These are phyloP conservation scores for Amphibalanus amphitrite DNA, from an alignment of 1,140 invertebrate species.

Conservation along the genomic window DNA sequence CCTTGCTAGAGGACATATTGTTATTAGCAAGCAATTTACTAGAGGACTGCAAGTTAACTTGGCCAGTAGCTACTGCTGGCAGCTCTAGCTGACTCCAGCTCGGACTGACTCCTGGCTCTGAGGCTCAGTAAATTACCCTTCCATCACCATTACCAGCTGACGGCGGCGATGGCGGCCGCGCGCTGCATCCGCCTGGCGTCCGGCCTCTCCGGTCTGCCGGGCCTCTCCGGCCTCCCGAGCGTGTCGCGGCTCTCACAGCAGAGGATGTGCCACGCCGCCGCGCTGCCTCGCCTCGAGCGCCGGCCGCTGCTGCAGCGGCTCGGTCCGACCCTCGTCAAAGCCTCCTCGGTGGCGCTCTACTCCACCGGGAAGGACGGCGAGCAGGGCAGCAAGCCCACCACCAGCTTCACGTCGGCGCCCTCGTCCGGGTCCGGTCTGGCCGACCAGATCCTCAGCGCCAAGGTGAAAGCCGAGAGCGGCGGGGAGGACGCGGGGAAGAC, in stretches of 20 bases:
- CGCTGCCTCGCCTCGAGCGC: background rate
- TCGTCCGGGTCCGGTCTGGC: conserved; percentile 14
- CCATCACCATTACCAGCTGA: too few relatives aligned
- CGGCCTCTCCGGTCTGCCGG: background rate
- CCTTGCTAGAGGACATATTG: too few relatives aligned
- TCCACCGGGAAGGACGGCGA: background rate
- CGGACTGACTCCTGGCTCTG: too few relatives aligned
- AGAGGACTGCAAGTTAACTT: too few relatives aligned
- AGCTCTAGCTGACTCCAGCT: too few relatives aligned
- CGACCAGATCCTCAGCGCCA: conserved; percentile 17
- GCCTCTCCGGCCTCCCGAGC: background rate
- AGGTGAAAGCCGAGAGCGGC: conserved; percentile 21
- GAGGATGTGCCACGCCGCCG: background rate
- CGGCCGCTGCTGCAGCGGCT: background rate
- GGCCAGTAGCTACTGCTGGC: too few relatives aligned
- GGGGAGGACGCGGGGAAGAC: conserved; percentile 29
- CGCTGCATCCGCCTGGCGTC: background rate
- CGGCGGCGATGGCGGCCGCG: background rate
- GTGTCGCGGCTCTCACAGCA: background rate
- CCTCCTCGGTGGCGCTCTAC: background rate
- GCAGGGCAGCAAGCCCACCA: background rate
- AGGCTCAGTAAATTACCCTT: too few relatives aligned
- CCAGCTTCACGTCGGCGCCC: background rate
- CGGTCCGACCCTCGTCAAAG: background rate
- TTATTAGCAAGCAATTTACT: too few relatives aligned